phyloP scores from a whole-genome alignment of 2,888 invertebrate species.

The Polia nebulosa region DNA sequence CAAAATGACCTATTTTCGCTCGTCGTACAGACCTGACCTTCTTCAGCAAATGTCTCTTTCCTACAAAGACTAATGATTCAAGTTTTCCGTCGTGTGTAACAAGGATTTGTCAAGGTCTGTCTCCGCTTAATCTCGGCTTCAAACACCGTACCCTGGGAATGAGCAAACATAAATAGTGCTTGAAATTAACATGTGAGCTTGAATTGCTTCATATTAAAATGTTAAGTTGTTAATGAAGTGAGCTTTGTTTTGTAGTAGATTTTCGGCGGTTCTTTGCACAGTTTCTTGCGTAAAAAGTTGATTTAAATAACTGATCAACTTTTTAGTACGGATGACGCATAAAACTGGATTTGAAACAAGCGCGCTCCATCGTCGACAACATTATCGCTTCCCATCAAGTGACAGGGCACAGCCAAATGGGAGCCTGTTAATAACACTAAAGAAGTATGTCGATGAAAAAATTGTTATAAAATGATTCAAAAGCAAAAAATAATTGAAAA shows the following conservation, averaged over 20 bases:
- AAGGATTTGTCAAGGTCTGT: constrained; percentile 78
- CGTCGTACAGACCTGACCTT: not conserved
- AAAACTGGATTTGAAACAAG: too few species aligned
- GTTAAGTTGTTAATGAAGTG: constrained; percentile 11
- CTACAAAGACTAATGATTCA: constrained; percentile 74
- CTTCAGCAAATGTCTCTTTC: constrained; percentile 4
- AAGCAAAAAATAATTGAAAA: too few species aligned
- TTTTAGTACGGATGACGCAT: too few species aligned
- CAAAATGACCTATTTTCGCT: not conserved
- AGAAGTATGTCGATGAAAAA: too few species aligned
- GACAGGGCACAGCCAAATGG: too few species aligned
- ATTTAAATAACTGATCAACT: too few species aligned
- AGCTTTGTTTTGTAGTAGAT: not conserved
- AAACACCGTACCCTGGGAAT: constrained; percentile 54
- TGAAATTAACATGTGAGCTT: constrained; percentile 43
- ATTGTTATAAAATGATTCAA: too few species aligned
- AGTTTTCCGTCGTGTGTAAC: constrained; percentile 75
- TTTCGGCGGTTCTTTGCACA: not conserved
- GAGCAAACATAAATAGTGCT: constrained; percentile 60
- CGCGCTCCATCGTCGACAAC: too few species aligned
- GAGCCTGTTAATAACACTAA: too few species aligned
- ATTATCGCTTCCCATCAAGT: too few species aligned
- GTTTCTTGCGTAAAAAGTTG: not conserved
- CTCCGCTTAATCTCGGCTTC: constrained; percentile 73
- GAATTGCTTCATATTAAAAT: constrained; percentile 42